A percentile compares a stretch with the other conserved stretches of the same genome.
phyloP scores from a whole-genome alignment of 1,140 invertebrate genomes.

The Drosophila asahinai region DNA sequence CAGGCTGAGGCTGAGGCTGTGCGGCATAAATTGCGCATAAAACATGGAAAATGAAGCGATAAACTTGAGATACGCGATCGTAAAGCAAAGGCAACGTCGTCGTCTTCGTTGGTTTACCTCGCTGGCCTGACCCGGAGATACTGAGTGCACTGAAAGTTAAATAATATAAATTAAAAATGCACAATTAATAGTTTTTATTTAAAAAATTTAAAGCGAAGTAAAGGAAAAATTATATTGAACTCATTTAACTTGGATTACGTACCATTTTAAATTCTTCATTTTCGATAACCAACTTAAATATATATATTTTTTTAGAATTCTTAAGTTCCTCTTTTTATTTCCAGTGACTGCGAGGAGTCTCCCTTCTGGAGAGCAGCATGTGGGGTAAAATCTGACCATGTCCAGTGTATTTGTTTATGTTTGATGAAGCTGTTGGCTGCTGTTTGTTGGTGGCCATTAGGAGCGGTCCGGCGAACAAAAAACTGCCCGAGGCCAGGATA shows the following conservation, averaged over 20 bases:
- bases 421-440: constrained; percentile 78
- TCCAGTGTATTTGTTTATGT: constrained; percentile 73
- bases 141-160: not conserved
- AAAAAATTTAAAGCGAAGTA: no score
- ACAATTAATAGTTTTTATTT: no score
- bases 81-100: constrained; percentile 76
- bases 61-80: constrained; percentile 83
- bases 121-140: constrained; percentile 17
- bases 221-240: no score
- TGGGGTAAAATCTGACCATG: constrained; percentile 42
- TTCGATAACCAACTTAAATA: no score
- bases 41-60: constrained; percentile 84
- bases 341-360: constrained; percentile 11
- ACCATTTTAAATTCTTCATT: no score
- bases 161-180: no score
- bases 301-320: not conserved
- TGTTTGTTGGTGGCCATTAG: constrained; percentile 79
- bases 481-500: constrained; percentile 67
- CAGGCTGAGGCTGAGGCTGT: constrained; percentile 40
- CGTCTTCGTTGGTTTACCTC: constrained; percentile 40
- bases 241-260: no score
- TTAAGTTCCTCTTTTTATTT: not conserved
- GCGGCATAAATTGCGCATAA: constrained; percentile 83
- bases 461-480: constrained; percentile 55
- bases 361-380: constrained; percentile 43